phyloP scores from a whole-genome alignment of 1,140 invertebrate genomes.

The Babylonia areolata region DNA sequence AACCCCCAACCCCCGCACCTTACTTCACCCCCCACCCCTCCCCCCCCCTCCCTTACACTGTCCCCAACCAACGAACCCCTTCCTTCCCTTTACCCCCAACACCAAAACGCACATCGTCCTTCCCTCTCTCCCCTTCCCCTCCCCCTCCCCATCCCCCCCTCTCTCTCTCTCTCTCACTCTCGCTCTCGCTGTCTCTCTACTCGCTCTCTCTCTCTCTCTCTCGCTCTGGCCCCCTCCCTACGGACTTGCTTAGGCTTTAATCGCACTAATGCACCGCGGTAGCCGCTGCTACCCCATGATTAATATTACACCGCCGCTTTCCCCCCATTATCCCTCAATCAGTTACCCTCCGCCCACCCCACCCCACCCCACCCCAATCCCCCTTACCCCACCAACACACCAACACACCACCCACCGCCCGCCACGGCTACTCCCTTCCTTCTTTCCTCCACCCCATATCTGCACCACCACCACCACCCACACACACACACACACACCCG shows the following conservation, averaged over 20 bases:
- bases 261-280: conserved; percentile 10
- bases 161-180: conserved; percentile 6
- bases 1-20: too few relatives aligned
- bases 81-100: too few relatives aligned
- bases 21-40: too few relatives aligned
- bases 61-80: too few relatives aligned
- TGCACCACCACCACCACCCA: neutral
- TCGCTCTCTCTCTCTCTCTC: neutral
- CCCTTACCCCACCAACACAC: too few relatives aligned
- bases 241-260: neutral
- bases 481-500: too few relatives aligned
- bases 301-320: conserved; percentile 8
- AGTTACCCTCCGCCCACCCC: neutral
- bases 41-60: too few relatives aligned
- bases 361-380: neutral
- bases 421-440: too few relatives aligned
- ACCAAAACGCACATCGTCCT: too few relatives aligned
- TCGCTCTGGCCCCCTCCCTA: too few relatives aligned
- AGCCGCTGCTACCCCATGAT: neutral
- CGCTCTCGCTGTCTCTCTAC: neutral
- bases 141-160: neutral
- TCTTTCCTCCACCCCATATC: neutral
- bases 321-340: conserved; percentile 9
- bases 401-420: too few relatives aligned
- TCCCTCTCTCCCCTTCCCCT: neutral